These are phyloP conservation scores for Gambusia yucatana DNA, from an alignment of 2,797 vertebrate species.

Conservation along the genomic window DNA sequence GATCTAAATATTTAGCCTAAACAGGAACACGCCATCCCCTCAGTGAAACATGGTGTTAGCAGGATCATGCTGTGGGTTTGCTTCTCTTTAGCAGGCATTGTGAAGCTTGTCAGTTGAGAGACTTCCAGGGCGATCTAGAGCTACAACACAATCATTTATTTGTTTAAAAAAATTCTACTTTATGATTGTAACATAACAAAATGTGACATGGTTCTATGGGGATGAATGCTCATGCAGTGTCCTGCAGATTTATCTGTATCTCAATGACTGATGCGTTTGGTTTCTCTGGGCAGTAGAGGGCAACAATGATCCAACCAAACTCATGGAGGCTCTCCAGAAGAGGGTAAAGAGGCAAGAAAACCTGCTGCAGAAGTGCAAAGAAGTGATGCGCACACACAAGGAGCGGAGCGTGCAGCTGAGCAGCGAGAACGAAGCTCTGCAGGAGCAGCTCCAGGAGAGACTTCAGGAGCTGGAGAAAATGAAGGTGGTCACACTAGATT, in stretches of 20 bases:
- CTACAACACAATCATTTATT: neutral
- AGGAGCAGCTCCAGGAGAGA: slow-evolving; percentile 94
- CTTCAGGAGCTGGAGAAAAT: slow-evolving; percentile 96
- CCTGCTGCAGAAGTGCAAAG: slow-evolving; percentile 90
- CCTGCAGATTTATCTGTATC: neutral
- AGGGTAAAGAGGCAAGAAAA: slow-evolving; percentile 92
- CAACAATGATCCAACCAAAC: slow-evolving; percentile 78
- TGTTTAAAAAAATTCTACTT: neutral
- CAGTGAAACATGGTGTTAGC: no score
- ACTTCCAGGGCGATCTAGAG: neutral
- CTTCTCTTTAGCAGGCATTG: neutral
- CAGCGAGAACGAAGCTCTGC: slow-evolving; percentile 93
- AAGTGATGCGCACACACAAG: slow-evolving; percentile 86
- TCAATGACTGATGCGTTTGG: slow-evolving; percentile 18
- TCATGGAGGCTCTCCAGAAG: slow-evolving; percentile 83
- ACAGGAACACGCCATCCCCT: neutral
- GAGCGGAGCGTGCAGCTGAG: slow-evolving; percentile 85
- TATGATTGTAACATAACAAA: neutral
- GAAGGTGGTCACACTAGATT: slow-evolving; percentile 81
- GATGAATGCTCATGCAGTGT: neutral
- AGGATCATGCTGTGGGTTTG: neutral
- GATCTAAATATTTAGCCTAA: neutral
- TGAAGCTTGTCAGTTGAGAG: neutral
- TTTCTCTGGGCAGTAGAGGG: slow-evolving; percentile 75
- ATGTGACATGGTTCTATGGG: neutral